Base-by-base conservation (phyloP, 2,888 invertebrate genomes). In the Abrostola tripartita region DNA sequence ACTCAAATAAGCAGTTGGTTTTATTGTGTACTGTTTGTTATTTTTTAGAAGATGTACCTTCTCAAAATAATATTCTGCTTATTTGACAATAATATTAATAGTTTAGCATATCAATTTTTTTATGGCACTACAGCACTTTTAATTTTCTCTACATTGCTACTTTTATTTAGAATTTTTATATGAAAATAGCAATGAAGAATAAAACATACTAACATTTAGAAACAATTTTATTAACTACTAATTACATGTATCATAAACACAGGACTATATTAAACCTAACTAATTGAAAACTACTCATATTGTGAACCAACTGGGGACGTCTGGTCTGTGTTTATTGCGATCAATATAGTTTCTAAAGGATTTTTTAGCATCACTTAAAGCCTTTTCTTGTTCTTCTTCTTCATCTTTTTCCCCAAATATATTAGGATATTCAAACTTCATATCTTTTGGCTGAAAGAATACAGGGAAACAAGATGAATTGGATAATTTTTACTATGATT, bases 261-360 rank as follows among this genome's bases (percentile, higher is more conserved):
- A 62, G 49, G 35, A 42, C 57, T 71, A 60, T 36, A 64, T 66
- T 61, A 61, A 50, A 41, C 37, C 40, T 62, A 59, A 11, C 5
- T 59, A 42, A 42, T 56, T 50, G 58, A 14, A 36, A 47, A 36
- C 40, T 58, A 52, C 5, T 70, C 95, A 97, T 82, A 97, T 95
- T 38, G 96, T 96, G 90, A 96, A 98, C 98, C 98, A 98, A 67
- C 97, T 96, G 6, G 98, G 97, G 50, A 97, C 92, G 81, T 97
- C 97, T 51, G 96, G 95, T 83, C 97, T 94, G 66, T 96, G 91
- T 88, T 96, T 96, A 83, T 96, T 97, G 73, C 95, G 94, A 0
- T 96, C 94, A 61, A 96, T 83, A 81, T 95, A 97, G 11, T 93
- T 86, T 81, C 95, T 94, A 76, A 95, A 96, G 0, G 92, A 93